Percentiles rank a stretch among this genome's conserved stretches.
Evolutionary conservation across 2,797 vertebrate species (phyloP).

Genomic region (Glyptemys insculpta): DNA sequence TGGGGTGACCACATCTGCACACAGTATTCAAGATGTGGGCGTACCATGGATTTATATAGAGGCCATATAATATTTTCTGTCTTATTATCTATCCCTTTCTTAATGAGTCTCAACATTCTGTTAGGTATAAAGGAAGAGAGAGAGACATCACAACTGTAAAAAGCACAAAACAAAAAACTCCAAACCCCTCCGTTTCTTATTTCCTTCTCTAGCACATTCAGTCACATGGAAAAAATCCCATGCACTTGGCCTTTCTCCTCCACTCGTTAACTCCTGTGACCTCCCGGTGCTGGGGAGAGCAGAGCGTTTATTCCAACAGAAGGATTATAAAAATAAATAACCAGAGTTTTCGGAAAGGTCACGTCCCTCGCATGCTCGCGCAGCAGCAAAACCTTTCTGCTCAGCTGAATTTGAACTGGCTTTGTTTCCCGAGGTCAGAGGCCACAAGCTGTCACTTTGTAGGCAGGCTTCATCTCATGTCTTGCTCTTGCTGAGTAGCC

Average conservation of each 20-base stretch:
- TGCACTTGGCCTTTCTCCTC: constrained; percentile 69
- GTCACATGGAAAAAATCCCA: constrained; percentile 58
- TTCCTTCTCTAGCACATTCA: constrained; percentile 16
- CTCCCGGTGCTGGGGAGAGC: constrained; percentile 40
- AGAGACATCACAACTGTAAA: neutral
- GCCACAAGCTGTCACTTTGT: constrained; percentile 21
- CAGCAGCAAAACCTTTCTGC: constrained; percentile 41
- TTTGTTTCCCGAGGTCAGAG: accelerated
- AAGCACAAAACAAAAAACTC: constrained; percentile 13
- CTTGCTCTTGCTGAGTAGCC: neutral
- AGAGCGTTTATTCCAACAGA: constrained; percentile 70
- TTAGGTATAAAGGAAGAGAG: neutral
- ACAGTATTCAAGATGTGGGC: too few relatives aligned
- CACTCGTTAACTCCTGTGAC: constrained; percentile 71
- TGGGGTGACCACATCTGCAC: too few relatives aligned
- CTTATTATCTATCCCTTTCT: too few relatives aligned
- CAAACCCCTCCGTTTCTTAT: constrained; percentile 58
- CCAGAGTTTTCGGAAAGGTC: constrained; percentile 68
- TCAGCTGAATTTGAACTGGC: constrained; percentile 30
- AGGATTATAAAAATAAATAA: constrained; percentile 77
- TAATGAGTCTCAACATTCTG: too few relatives aligned
- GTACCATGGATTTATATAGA: too few relatives aligned
- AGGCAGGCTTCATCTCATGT: accelerated
- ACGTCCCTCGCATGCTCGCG: constrained; percentile 5
- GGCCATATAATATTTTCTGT: too few relatives aligned